These are phyloP conservation scores for Asbolus verrucosus DNA, from an alignment of 1,140 invertebrate species.

Conservation along the genomic window DNA sequence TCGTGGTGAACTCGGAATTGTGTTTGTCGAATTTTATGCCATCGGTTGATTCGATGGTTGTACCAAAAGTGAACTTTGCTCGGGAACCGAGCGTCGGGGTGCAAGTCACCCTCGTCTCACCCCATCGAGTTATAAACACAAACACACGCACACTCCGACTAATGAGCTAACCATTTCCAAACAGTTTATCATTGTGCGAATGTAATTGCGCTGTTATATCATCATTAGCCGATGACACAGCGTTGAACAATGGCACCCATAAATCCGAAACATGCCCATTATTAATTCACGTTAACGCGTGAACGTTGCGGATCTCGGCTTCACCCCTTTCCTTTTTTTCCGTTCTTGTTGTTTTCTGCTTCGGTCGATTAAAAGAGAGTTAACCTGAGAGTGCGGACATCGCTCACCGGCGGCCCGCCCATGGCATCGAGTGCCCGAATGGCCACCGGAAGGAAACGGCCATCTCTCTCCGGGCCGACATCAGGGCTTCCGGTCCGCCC, in stretches of 20 bases:
- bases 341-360: neutral
- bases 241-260: conserved; percentile 32
- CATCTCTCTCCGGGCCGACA: conserved; percentile 50
- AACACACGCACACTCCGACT: conserved; percentile 55
- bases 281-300: conserved; percentile 36
- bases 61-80: too few relatives aligned
- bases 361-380: conserved; percentile 20
- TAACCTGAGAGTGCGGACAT: conserved; percentile 45
- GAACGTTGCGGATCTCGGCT: conserved; percentile 20
- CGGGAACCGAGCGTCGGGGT: too few relatives aligned
- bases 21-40: too few relatives aligned
- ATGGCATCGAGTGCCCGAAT: conserved; percentile 44
- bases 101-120: conserved; percentile 7
- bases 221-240: conserved; percentile 57
- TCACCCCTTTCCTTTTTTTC: neutral
- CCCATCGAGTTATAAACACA: conserved; percentile 20
- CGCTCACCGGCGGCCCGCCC: conserved; percentile 39
- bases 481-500: conserved; percentile 46
- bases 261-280: conserved; percentile 25
- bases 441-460: conserved; percentile 53
- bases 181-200: conserved; percentile 60
- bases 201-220: conserved; percentile 60
- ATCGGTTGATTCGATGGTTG: too few relatives aligned
- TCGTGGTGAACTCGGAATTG: too few relatives aligned
- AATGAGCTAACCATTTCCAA: conserved; percentile 61